Base-by-base conservation (phyloP, 2,888 invertebrate genomes). In the Eilema depressum region DNA sequence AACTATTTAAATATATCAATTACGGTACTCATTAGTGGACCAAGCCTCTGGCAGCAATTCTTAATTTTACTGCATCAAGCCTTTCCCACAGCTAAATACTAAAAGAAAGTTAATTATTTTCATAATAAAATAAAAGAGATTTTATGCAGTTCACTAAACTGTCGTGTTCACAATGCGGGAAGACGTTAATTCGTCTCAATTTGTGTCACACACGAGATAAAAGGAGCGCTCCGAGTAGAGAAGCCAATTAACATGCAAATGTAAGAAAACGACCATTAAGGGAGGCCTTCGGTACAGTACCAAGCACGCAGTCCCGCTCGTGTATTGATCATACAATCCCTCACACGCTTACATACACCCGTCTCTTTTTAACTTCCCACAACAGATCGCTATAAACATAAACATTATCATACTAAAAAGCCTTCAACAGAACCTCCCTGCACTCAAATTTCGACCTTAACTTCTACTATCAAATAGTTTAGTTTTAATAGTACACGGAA, bases 351-450 rank as follows among this genome's bases (percentile, higher is more conserved):
- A 93, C 95, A 95, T 95, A 94, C 91, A 86, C 86, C 94, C 91
- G 86, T 95, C 95, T 94, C 95, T 94, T 94, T 95, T 94, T 94
- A 95, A 94, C 95, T 90, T 91, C 88, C 91, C 90, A 92, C 93
- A 93, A 93, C 94, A 93, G 93, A 93, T 94, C 93, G 92, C 91
- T 94, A 94, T 94, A 94, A 94, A 95, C 93, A 95, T 92, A 92
- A 92, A 93, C 86, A 91, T 86, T 89, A 87, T 79, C 82, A 76
- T 76, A 75, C 78, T 81, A 76, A 86, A 93, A 93, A 82, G 92
- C 78, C 90, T 85, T 88, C 78, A 83, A 72, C 79, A 28, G 28
- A 71, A 68, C n/a, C 30, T 25, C 2, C 0, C 0, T 17, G 1
- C 81, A 80, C 4, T 5, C 70, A 28, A 90, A 79, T 78, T 68